These are phyloP conservation scores for Microctenopoma steveboyesi DNA, from an alignment of 2,797 vertebrate genomes.

Conservation along the genomic window DNA sequence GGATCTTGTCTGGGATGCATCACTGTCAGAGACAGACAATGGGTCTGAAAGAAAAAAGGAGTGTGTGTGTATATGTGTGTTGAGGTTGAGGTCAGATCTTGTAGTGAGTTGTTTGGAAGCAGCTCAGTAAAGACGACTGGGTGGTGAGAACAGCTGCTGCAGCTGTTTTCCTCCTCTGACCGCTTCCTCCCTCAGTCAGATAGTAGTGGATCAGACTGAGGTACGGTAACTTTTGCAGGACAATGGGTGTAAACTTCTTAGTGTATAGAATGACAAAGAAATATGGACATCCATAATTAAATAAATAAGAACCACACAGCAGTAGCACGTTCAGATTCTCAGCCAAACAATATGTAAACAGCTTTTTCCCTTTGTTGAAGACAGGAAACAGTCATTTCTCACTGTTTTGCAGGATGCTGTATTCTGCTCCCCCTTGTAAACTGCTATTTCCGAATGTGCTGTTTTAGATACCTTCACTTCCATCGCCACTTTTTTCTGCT, in stretches of 20 bases:
- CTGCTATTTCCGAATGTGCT: neutral
- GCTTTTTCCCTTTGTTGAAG: neutral
- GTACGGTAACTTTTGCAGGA: neutral
- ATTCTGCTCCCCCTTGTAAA: neutral
- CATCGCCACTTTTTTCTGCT: neutral
- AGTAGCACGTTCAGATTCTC: neutral
- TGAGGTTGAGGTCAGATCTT: conserved; percentile 18
- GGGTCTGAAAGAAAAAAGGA: conserved; percentile 29
- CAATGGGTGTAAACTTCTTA: neutral
- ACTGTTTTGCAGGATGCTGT: neutral
- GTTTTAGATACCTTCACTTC: neutral
- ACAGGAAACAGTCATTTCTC: conserved; percentile 10
- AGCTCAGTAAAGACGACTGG: conserved; percentile 51
- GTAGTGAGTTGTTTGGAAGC: conserved; percentile 19
- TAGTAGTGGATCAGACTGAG: neutral
- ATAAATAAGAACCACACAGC: neutral
- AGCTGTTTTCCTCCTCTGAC: conserved; percentile 12
- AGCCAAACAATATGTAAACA: neutral
- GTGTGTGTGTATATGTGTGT: neutral
- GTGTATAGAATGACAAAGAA: neutral
- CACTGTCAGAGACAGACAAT: conserved; percentile 42
- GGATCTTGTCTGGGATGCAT: conserved; percentile 30
- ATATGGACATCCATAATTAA: no score
- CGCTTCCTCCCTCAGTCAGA: conserved; percentile 17
- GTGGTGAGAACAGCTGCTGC: conserved; percentile 50